These are phyloP conservation scores for Caenorhabditis tropicalis DNA, from an alignment of 1,140 invertebrate genomes.

Conservation along the genomic window DNA sequence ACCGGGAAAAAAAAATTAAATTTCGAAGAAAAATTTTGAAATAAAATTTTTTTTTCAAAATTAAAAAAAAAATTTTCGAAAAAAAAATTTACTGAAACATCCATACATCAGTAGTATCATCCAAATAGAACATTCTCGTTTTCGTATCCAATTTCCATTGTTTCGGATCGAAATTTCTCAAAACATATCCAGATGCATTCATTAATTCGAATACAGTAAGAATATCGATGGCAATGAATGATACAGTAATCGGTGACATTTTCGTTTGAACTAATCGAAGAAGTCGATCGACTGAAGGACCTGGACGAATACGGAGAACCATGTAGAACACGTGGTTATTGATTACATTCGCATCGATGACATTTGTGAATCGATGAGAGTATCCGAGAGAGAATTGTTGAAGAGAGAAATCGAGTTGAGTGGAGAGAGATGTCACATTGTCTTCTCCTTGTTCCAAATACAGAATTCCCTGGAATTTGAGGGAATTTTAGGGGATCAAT, in stretches of 20 bases:
- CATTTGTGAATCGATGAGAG: neutral
- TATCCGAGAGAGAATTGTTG: neutral
- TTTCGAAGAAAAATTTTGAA: too few species aligned
- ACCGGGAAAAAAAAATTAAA: too few species aligned
- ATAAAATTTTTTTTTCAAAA: too few species aligned
- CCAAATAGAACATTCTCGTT: constrained; percentile 14
- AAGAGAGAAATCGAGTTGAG: neutral
- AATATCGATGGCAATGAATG: neutral
- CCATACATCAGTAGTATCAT: neutral
- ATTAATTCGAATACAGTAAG: neutral
- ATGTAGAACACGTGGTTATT: constrained; percentile 1
- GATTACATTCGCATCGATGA: neutral
- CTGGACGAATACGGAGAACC: neutral
- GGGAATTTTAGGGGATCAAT: neutral
- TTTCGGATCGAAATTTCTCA: neutral
- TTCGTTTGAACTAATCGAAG: neutral
- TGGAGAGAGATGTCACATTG: neutral
- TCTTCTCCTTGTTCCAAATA: constrained; percentile 1
- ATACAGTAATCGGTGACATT: neutral
- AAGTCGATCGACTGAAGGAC: neutral
- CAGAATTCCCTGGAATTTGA: neutral
- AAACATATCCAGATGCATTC: neutral
- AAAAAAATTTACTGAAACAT: too few species aligned
- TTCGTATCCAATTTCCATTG: neutral
- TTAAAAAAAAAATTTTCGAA: too few species aligned